These are phyloP conservation scores for Ptiloglossa arizonensis DNA, from an alignment of 1,140 invertebrate genomes.

Conservation along the genomic window DNA sequence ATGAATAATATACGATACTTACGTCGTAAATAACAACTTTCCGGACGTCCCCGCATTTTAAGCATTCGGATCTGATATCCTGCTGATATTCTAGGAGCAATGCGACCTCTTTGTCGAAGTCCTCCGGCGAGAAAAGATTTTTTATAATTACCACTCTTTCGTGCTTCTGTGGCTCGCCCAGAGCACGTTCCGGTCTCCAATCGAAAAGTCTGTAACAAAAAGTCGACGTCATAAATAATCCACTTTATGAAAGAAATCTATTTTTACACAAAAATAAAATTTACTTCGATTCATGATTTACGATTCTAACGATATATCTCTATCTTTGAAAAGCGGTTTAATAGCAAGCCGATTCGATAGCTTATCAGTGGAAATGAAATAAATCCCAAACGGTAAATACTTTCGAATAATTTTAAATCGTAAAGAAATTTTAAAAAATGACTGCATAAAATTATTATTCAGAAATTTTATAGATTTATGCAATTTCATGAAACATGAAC, in stretches of 20 bases:
- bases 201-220: constrained; percentile 90
- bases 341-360: no score
- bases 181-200: constrained; percentile 96
- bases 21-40: constrained; percentile 97
- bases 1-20: constrained; percentile 78
- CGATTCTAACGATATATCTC: no score
- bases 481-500: no score
- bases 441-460: no score
- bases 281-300: no score
- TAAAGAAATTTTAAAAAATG: no score
- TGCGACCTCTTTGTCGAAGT: constrained; percentile 94
- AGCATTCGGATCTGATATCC: constrained; percentile 93
- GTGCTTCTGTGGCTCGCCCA: constrained; percentile 91
- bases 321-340: no score
- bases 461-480: no score
- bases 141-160: constrained; percentile 96
- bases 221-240: not conserved
- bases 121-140: constrained; percentile 94
- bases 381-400: no score
- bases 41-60: constrained; percentile 95
- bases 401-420: no score
- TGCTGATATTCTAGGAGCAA: constrained; percentile 95
- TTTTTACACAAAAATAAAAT: not conserved
- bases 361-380: no score
- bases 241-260: not conserved